phyloP scores from a whole-genome alignment of 2,888 invertebrate species.

The Cheilosia impressa region DNA sequence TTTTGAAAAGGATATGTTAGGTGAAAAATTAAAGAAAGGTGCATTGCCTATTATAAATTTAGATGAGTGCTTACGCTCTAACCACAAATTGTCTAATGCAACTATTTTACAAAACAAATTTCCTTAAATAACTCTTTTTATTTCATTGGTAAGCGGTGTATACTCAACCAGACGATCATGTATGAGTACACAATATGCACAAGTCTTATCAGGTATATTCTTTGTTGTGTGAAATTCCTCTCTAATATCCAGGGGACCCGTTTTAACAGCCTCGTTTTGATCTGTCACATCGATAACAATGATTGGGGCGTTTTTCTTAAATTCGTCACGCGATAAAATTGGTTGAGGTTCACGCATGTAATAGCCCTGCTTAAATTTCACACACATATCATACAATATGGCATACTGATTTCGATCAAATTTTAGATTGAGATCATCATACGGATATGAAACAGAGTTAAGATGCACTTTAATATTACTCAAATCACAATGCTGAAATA shows the following conservation, averaged over 20 bases:
- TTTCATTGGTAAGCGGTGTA: no score
- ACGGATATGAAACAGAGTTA: constrained; percentile 66
- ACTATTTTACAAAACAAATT: no score
- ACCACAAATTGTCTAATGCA: no score
- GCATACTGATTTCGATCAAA: constrained; percentile 63
- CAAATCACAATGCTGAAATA: constrained; percentile 42
- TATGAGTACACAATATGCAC: constrained; percentile 75
- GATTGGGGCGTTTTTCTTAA: constrained; percentile 75
- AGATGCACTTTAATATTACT: constrained; percentile 53
- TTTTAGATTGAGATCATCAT: constrained; percentile 63
- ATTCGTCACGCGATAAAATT: constrained; percentile 50
- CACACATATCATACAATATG: constrained; percentile 73
- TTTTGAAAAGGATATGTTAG: no score
- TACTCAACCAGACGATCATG: no score
- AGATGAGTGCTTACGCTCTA: no score
- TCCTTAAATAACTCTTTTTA: constrained; percentile 8
- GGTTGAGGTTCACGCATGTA: constrained; percentile 62
- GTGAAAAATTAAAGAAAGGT: no score
- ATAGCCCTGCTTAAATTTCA: constrained; percentile 76
- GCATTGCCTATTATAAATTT: no score
- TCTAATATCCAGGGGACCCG: constrained; percentile 76
- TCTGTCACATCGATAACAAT: neutral
- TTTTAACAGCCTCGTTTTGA: constrained; percentile 77
- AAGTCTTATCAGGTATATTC: constrained; percentile 68
- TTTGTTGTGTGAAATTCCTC: constrained; percentile 77